Conservation (phyloP, 2,888 invertebrate genomes). For the Dryadula phaetusa region DNA sequence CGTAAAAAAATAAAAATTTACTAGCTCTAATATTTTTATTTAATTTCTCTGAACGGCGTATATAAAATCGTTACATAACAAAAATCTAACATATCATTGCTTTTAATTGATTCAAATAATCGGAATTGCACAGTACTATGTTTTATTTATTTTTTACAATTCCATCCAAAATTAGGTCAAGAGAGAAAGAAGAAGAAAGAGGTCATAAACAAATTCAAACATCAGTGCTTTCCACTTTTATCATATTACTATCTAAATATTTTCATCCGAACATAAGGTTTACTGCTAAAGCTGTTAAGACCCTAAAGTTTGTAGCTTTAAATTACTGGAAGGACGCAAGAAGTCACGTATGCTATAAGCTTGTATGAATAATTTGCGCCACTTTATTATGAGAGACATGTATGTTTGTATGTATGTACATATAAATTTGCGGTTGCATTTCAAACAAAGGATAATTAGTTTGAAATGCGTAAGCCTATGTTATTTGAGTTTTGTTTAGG, state of each 20-base stretch:
- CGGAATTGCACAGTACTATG: too few species aligned
- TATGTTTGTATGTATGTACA: slow-evolving; percentile 4
- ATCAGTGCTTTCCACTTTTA: not conserved
- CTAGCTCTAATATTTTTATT: too few species aligned
- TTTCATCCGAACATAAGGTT: slow-evolving; percentile 10
- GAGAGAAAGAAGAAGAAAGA: not conserved
- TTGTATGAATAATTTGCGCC: slow-evolving; percentile 30
- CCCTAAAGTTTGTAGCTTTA: slow-evolving; percentile 22
- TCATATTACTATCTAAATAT: slow-evolving; percentile 12
- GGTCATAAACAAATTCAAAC: not conserved
- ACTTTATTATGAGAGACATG: slow-evolving; percentile 27
- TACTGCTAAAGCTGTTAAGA: slow-evolving; percentile 16
- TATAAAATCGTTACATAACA: too few species aligned
- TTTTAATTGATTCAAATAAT: too few species aligned
- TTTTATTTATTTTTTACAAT: too few species aligned
- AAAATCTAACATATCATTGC: too few species aligned
- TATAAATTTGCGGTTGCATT: slow-evolving; percentile 30
- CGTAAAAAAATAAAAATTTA: too few species aligned
- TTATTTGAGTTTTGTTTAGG: slow-evolving; percentile 9
- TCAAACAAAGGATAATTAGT: slow-evolving; percentile 34
- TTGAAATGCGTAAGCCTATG: slow-evolving; percentile 18
- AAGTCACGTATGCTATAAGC: slow-evolving; percentile 34
- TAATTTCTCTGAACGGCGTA: too few species aligned
- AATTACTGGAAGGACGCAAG: slow-evolving; percentile 25
- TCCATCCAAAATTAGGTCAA: not conserved